Percentiles rank a stretch among this genome's conserved stretches.
Conservation (phyloP, 2,113 vertebrate genomes). For the Callaeas wilsoni region DNA sequence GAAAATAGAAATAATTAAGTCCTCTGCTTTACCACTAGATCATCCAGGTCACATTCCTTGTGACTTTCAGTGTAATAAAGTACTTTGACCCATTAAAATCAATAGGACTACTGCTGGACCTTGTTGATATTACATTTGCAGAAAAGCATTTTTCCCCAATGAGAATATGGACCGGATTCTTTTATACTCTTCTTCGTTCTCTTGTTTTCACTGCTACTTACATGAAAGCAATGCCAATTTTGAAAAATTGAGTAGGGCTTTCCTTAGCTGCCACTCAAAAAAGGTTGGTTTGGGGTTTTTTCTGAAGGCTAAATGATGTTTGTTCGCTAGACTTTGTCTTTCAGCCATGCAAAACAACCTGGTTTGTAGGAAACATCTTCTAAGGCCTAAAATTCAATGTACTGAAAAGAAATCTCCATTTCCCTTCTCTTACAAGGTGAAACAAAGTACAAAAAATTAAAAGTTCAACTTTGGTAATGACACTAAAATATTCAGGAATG, state of each 20-base stretch:
- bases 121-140: not conserved
- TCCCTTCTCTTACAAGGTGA: not conserved
- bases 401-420: slow-evolving; percentile 3
- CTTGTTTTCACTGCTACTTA: not conserved
- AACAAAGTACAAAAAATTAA: slow-evolving; percentile 9
- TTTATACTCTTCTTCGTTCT: not conserved
- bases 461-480: slow-evolving; percentile 22
- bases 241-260: not conserved
- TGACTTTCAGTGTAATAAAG: not conserved
- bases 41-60: not conserved
- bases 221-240: not conserved
- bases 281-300: not conserved
- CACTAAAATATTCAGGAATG: slow-evolving; percentile 59
- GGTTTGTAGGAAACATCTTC: not conserved
- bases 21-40: not conserved
- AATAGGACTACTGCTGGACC: not conserved
- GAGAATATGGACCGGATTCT: not conserved
- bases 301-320: not conserved
- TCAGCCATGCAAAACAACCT: not conserved
- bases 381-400: not conserved
- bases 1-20: slow-evolving; percentile 28
- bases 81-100: not conserved
- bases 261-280: not conserved
- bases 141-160: not conserved
- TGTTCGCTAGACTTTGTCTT: not conserved